Evolutionary conservation across 53 echinoderm and acorn worm species (phyloP).

Genomic region (Hippasteria phrygiana): DNA sequence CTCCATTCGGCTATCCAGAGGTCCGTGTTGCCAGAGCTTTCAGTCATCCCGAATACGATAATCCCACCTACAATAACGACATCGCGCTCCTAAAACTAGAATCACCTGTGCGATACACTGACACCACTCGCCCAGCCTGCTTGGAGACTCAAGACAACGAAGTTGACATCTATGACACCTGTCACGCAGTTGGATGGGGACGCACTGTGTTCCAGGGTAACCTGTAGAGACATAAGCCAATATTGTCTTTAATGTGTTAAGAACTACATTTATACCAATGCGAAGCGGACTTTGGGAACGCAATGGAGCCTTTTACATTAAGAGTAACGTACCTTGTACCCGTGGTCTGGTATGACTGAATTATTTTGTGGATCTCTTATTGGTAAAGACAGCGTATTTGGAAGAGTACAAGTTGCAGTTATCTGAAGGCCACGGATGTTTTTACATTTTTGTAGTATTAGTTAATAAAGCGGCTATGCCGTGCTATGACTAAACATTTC

Average conservation of each 20-base stretch:
- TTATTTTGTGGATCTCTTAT: no score
- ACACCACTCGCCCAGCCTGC: slow-evolving; percentile 24
- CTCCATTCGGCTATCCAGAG: not conserved
- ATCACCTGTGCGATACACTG: slow-evolving; percentile 2
- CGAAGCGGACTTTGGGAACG: not conserved
- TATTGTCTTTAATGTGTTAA: not conserved
- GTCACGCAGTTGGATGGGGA: slow-evolving; percentile 14
- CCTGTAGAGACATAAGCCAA: no score
- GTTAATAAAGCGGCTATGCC: no score
- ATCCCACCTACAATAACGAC: not conserved
- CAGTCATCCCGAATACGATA: not conserved
- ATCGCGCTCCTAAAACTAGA: slow-evolving; percentile 8
- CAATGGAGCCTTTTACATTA: no score
- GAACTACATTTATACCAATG: not conserved
- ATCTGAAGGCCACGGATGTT: no score
- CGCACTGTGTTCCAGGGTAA: not conserved
- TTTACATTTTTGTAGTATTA: no score
- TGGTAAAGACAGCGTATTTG: no score
- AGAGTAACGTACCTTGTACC: no score
- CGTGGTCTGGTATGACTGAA: no score
- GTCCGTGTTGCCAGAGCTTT: not conserved
- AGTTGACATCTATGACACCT: slow-evolving; percentile 12
- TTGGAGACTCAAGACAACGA: slow-evolving; percentile 19
- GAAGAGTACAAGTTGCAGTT: no score
- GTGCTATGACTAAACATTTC: no score